Conservation (phyloP, 2,113 vertebrate genomes). For the Clarias gariepinus region DNA sequence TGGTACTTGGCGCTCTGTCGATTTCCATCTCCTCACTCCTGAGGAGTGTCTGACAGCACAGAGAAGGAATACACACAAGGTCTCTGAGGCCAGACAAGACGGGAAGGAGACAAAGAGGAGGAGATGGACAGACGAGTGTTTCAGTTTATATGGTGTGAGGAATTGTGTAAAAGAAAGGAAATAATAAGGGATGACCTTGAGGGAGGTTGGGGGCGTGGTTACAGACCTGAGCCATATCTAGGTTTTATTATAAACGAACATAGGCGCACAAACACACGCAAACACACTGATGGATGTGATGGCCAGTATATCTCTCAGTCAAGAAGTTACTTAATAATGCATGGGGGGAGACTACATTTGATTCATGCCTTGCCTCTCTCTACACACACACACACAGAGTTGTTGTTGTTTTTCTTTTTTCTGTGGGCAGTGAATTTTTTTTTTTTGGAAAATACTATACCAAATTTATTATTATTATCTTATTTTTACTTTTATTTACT, state of each 20-base stretch:
- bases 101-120: background rate
- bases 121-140: background rate
- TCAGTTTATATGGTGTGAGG: background rate
- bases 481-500: background rate
- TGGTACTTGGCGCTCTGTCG: background rate
- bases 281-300: background rate
- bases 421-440: background rate
- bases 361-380: background rate
- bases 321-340: slow-evolving; percentile 31
- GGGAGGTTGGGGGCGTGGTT: background rate
- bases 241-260: background rate
- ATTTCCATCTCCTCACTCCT: background rate
- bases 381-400: background rate
- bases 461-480: background rate
- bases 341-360: background rate
- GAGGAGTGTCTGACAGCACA: background rate
- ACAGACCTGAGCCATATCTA: background rate
- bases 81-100: background rate
- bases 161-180: background rate
- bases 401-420: no score
- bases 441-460: background rate
- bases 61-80: background rate
- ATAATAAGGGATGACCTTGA: background rate
- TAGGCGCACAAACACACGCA: background rate
- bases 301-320: slow-evolving; percentile 14